Conservation (phyloP, 2,113 vertebrate genomes). For the Labeo catla region DNA sequence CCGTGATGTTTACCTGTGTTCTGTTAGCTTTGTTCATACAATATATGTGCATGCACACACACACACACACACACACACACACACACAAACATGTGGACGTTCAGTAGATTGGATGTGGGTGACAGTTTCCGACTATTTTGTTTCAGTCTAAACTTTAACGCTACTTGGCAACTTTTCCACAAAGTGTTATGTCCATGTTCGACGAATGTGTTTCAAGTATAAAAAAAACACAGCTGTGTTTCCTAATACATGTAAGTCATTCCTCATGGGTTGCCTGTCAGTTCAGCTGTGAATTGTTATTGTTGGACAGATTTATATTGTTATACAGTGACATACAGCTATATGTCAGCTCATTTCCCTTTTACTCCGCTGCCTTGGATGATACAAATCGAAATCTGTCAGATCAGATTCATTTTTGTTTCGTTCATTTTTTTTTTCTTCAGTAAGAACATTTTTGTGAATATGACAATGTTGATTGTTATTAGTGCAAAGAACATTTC, state of each 20-base stretch:
- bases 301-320: background rate
- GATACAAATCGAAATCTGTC: background rate
- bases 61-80: background rate
- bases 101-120: background rate
- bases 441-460: background rate
- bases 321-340: background rate
- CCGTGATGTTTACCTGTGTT: background rate
- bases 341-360: background rate
- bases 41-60: background rate
- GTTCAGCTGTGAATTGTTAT: constrained; percentile 25
- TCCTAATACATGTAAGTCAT: constrained; percentile 9
- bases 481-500: background rate
- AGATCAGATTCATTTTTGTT: background rate
- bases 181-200: constrained; percentile 21
- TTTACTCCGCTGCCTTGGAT: background rate
- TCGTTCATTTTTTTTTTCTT: background rate
- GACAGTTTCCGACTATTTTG: background rate
- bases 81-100: background rate
- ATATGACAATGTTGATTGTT: background rate
- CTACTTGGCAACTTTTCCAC: constrained; percentile 2
- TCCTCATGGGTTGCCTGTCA: background rate
- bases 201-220: constrained; percentile 12
- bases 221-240: constrained; percentile 33
- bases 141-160: constrained; percentile 6
- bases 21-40: background rate